Evolutionary conservation across 2,797 vertebrate genomes (phyloP).

Genomic region (Podarcis lilfordi): DNA sequence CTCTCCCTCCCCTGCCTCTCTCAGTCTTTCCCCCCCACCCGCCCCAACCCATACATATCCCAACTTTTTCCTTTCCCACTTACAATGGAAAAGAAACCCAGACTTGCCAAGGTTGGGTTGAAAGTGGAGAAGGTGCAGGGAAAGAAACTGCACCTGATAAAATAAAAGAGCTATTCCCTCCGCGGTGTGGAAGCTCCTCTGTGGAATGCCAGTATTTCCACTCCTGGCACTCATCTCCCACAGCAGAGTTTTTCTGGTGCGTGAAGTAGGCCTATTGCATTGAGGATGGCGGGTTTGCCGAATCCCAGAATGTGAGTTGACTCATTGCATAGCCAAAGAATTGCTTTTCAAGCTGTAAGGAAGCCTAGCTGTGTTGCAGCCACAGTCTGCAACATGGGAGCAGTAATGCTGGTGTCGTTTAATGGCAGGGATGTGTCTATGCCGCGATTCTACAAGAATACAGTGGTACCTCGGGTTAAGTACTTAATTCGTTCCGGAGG

Average conservation of each 20-base stretch:
- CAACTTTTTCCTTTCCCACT: neutral
- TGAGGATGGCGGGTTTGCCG: neutral
- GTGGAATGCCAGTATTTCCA: slow-evolving; percentile 29
- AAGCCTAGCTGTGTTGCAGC: neutral
- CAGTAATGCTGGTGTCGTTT: neutral
- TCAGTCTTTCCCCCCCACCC: neutral
- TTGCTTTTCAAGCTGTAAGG: too few relatives aligned
- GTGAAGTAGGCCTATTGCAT: neutral
- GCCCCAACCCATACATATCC: neutral
- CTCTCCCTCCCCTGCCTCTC: slow-evolving; percentile 31
- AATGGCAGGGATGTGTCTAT: too few relatives aligned
- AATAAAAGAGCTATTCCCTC: slow-evolving; percentile 41
- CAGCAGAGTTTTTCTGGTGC: neutral
- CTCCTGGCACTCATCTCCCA: neutral
- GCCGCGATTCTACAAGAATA: neutral
- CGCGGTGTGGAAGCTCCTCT: neutral
- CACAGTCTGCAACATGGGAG: neutral
- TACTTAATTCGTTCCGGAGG: too few relatives aligned
- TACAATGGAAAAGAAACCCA: slow-evolving; percentile 61
- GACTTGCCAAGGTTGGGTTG: slow-evolving; percentile 64
- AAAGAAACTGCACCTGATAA: slow-evolving; percentile 36
- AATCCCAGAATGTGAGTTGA: too few relatives aligned
- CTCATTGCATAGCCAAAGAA: neutral
- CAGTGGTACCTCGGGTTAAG: too few relatives aligned
- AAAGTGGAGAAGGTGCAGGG: slow-evolving; percentile 45